Evolutionary conservation across 2,888 invertebrate species (phyloP), one percentile per base, ranked within the genome.

Genomic region (Saturnia pavonia): DNA sequence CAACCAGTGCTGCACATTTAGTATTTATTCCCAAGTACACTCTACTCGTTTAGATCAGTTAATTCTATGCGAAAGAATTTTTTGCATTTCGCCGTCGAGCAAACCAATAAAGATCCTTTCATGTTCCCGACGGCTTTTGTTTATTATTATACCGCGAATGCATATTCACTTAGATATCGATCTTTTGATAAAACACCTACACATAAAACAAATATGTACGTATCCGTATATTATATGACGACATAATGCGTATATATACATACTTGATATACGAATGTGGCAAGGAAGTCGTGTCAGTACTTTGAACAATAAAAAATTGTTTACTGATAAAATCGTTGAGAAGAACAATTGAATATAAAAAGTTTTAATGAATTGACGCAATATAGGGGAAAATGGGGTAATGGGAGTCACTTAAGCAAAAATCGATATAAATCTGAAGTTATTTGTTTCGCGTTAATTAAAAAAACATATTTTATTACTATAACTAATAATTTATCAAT

Each of bases 11-110:
- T 65, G 65, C 19, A 69, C 70, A 71, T 54, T 60, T 45, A 73
- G 65, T 70, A 74, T 75, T 73, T 75, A 72, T 74, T 72, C 74
- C 75, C 71, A 74, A 85, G 81, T 79, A 84, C 85, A 80, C 82
- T 89, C 86, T 79, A 80, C 82, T 89, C 86, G 80, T 83, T 88
- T 84, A 82, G 85, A 90, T 89, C 89, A 85, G 89, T 88, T 88
- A 88, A 86, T 85, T 80, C 82, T 84, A 83, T 84, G 82, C 78
- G 76, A 79, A 27, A 75, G 76, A 78, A 81, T 82, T 85, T 85
- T 85, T 85, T 88, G 84, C 83, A 81, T 85, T 83, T 77, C 77
- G 74, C 84, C 84, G 86, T 78, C 82, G 81, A 87, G 82, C 76
- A 80, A 78, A 85, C 87, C 83, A 88, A 88, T 89, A 85, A 88